Conservation (phyloP, 2,888 invertebrate species). For the Serrognathus titanus region DNA sequence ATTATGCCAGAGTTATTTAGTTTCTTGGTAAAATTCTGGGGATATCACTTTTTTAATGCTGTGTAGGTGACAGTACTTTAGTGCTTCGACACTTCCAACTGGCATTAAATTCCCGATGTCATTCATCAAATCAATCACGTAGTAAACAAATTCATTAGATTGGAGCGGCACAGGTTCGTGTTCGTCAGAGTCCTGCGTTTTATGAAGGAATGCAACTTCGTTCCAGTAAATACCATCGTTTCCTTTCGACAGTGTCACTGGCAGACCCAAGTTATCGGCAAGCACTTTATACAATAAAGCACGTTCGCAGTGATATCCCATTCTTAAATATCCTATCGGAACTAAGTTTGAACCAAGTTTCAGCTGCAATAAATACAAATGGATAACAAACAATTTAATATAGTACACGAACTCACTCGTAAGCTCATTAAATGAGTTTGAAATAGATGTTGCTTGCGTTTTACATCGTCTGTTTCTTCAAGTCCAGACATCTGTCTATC, state of each 20-base stretch:
- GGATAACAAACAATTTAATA: no score
- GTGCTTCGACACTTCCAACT: constrained; percentile 43
- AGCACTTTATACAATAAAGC: constrained; percentile 55
- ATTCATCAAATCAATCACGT: constrained; percentile 50
- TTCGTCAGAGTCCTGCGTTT: neutral
- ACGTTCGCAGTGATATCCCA: constrained; percentile 53
- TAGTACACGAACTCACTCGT: no score
- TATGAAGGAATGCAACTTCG: constrained; percentile 36
- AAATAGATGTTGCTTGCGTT: constrained; percentile 4
- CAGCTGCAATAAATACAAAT: neutral
- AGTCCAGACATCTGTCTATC: constrained; percentile 12
- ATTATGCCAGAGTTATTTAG: no score
- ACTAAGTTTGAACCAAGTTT: constrained; percentile 49
- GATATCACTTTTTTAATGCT: neutral
- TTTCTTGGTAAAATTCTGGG: no score
- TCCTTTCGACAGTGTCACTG: constrained; percentile 49
- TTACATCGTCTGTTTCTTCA: neutral
- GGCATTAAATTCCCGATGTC: constrained; percentile 47
- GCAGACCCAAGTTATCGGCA: constrained; percentile 53
- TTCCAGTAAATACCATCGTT: constrained; percentile 47
- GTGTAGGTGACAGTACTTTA: constrained; percentile 34
- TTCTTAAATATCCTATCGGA: constrained; percentile 50
- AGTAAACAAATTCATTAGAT: constrained; percentile 34
- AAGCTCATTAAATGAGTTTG: constrained; percentile 9
- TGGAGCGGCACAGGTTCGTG: neutral